Evolutionary conservation across 2,888 invertebrate genomes (phyloP).

Genomic region (Trissolcus brochymenae): DNA sequence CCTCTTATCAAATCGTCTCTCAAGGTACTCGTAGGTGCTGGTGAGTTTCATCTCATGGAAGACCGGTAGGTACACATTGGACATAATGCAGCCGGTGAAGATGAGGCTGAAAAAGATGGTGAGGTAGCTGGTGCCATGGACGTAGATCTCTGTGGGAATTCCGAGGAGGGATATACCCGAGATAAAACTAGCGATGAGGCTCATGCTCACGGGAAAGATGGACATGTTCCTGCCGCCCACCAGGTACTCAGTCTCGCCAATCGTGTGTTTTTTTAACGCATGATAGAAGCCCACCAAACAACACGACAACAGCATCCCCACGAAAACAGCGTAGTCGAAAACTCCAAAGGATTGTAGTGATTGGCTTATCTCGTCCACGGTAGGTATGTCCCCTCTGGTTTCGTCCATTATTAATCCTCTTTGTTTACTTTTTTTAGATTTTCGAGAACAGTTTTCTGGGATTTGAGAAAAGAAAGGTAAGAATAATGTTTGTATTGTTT

Average conservation of each 20-base stretch:
- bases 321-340: constrained; percentile 88
- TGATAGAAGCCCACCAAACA: constrained; percentile 89
- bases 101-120: constrained; percentile 82
- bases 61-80: constrained; percentile 84
- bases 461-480: too few species aligned
- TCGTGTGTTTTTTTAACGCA: constrained; percentile 83
- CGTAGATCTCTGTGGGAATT: constrained; percentile 88
- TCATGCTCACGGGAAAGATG: constrained; percentile 89
- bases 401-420: constrained; percentile 37
- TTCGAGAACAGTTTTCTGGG: too few species aligned
- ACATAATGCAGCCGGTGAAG: constrained; percentile 82
- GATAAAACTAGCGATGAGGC: constrained; percentile 88
- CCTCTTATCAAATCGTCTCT: constrained; percentile 83
- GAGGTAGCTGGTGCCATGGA: constrained; percentile 87
- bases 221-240: constrained; percentile 90
- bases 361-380: constrained; percentile 77
- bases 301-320: constrained; percentile 85
- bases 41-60: constrained; percentile 86
- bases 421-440: too few species aligned
- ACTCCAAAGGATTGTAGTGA: constrained; percentile 83
- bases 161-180: constrained; percentile 88
- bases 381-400: constrained; percentile 61
- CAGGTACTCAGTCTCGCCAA: constrained; percentile 84
- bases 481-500: too few species aligned
- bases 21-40: constrained; percentile 89